Evolutionary conservation across 1,140 invertebrate genomes (phyloP).

Genomic region (Drosophila aff.): DNA sequence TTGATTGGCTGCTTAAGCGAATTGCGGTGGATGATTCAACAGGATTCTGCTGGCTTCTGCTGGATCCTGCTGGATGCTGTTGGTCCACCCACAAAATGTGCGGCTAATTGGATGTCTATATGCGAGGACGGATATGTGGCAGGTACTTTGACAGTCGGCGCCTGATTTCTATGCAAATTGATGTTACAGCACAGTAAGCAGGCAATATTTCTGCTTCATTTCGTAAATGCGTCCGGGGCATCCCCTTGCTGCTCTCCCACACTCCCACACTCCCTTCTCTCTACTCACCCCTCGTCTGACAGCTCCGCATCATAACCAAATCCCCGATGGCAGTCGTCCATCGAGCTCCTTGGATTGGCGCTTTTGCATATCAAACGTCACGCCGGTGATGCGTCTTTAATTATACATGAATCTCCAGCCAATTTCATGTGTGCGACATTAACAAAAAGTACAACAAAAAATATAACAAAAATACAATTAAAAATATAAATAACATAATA

Average conservation of each 20-base stretch:
- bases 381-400: constrained; percentile 43
- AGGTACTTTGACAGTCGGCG: constrained; percentile 64
- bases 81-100: constrained; percentile 60
- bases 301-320: constrained; percentile 13
- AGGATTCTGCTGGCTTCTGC: background rate
- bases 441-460: background rate
- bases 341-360: constrained; percentile 37
- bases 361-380: constrained; percentile 76
- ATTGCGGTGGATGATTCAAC: constrained; percentile 32
- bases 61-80: background rate
- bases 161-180: constrained; percentile 81
- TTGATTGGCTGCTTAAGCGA: constrained; percentile 67
- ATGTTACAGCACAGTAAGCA: constrained; percentile 81
- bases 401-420: constrained; percentile 63
- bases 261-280: background rate
- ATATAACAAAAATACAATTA: too few relatives aligned
- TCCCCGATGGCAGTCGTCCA: constrained; percentile 34
- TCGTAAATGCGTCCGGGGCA: constrained; percentile 70
- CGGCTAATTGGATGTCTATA: constrained; percentile 70
- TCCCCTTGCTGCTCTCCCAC: background rate
- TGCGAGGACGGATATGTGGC: constrained; percentile 33
- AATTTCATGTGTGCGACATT: constrained; percentile 8
- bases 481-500: background rate
- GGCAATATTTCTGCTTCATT: constrained; percentile 81
- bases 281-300: background rate